These are phyloP conservation scores for Yoshiicerus persimilis DNA, from an alignment of 1,140 invertebrate species.

Conservation along the genomic window DNA sequence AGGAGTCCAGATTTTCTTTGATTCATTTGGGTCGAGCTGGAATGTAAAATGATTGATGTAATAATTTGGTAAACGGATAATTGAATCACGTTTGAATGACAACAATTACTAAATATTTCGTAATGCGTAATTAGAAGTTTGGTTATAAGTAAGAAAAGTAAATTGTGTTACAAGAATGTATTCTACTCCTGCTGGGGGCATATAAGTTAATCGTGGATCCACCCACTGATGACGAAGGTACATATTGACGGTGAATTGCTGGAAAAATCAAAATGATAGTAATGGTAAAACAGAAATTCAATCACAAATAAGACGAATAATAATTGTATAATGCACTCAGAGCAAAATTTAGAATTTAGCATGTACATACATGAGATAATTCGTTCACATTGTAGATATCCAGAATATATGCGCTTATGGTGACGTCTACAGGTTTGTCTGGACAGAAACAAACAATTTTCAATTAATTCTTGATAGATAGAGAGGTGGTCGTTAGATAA, in stretches of 20 bases:
- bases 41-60: too few relatives aligned
- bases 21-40: constrained; percentile 30
- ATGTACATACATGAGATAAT: background rate
- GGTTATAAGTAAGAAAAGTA: background rate
- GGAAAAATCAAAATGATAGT: too few relatives aligned
- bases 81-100: background rate
- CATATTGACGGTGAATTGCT: constrained; percentile 32
- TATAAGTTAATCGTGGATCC: constrained; percentile 24
- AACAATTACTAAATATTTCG: background rate
- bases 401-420: constrained; percentile 10
- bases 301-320: too few relatives aligned
- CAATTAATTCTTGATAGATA: too few relatives aligned
- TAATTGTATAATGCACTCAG: too few relatives aligned
- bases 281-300: too few relatives aligned
- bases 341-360: too few relatives aligned
- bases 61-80: background rate
- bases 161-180: constrained; percentile 16
- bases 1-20: constrained; percentile 36
- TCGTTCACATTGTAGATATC: constrained; percentile 4
- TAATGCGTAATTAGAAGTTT: background rate
- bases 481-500: too few relatives aligned
- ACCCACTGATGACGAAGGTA: constrained; percentile 30
- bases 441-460: too few relatives aligned
- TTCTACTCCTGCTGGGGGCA: background rate
- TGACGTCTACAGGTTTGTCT: background rate